Evolutionary conservation across 2,113 vertebrate genomes (phyloP).

Genomic region (Myodes glareolus): DNA sequence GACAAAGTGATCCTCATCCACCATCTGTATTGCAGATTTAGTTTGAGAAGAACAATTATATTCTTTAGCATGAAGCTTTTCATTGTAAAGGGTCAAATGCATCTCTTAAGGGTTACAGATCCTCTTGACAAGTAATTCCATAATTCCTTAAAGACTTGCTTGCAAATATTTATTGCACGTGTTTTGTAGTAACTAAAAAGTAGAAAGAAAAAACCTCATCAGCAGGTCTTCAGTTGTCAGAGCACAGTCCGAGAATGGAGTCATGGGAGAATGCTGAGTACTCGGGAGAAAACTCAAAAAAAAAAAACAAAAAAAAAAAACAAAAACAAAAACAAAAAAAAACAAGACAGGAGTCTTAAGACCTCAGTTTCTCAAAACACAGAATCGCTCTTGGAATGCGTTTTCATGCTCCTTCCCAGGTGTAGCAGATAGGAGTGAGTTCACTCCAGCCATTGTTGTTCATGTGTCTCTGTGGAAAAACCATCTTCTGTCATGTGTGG

Average conservation of each 20-base stretch:
- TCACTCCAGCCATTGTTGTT: neutral
- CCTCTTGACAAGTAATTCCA: neutral
- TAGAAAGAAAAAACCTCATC: neutral
- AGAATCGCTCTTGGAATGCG: neutral
- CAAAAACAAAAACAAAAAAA: too few species aligned
- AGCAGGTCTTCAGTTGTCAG: neutral
- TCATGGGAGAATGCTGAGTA: neutral
- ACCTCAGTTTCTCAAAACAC: neutral
- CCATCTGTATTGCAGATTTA: neutral
- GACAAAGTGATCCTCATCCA: neutral
- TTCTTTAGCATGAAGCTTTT: neutral
- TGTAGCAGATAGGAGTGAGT: neutral
- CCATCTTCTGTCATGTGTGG: neutral
- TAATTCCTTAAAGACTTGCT: neutral
- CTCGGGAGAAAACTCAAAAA: neutral
- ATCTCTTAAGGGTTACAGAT: constrained; percentile 3
- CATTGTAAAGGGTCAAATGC: neutral
- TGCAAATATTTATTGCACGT: neutral
- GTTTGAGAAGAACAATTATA: neutral
- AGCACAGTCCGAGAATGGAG: neutral
- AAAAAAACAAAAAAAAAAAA: too few species aligned
- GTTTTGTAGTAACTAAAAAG: neutral
- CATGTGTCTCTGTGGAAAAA: neutral
- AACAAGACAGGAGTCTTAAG: neutral
- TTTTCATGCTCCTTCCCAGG: neutral